A percentile compares a stretch with the other conserved stretches of the same genome.
Evolutionary conservation across 2,797 vertebrate genomes (phyloP).

Genomic region (Vireo griseus): DNA sequence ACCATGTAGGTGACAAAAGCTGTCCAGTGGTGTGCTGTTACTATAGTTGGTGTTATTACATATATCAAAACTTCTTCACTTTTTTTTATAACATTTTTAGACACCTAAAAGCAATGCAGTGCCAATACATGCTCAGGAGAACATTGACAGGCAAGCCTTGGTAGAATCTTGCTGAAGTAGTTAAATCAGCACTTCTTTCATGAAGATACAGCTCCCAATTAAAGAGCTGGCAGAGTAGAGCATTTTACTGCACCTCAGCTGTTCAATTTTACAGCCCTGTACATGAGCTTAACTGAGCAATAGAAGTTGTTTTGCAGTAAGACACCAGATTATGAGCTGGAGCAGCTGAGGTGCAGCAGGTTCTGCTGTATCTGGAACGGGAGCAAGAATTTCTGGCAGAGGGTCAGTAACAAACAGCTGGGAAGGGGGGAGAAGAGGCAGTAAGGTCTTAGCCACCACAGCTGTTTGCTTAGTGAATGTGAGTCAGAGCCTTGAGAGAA

Average conservation of each 20-base stretch:
- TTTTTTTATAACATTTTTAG: not conserved
- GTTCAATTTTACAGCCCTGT: slow-evolving; percentile 1
- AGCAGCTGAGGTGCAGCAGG: slow-evolving; percentile 62
- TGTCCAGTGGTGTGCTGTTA: not conserved
- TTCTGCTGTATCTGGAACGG: slow-evolving; percentile 57
- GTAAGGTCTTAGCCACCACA: slow-evolving; percentile 32
- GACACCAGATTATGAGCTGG: slow-evolving; percentile 5
- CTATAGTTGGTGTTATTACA: not conserved
- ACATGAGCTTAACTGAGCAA: not conserved
- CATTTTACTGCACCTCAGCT: slow-evolving; percentile 20
- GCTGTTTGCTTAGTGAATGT: slow-evolving; percentile 41
- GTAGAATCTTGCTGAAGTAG: not conserved
- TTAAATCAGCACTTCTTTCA: not conserved
- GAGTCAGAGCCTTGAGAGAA: not conserved
- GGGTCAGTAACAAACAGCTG: slow-evolving; percentile 58
- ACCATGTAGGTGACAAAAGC: not conserved
- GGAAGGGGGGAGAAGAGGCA: slow-evolving; percentile 20
- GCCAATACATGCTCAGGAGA: not conserved
- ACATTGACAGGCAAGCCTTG: not conserved
- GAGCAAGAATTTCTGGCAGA: slow-evolving; percentile 63
- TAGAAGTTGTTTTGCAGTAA: slow-evolving; percentile 30
- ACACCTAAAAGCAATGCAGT: not conserved
- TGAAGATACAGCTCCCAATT: not conserved
- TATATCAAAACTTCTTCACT: not conserved
- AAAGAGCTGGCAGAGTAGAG: not conserved